Conservation (phyloP, 2,797 vertebrate species). For the Myripristis murdjan region DNA sequence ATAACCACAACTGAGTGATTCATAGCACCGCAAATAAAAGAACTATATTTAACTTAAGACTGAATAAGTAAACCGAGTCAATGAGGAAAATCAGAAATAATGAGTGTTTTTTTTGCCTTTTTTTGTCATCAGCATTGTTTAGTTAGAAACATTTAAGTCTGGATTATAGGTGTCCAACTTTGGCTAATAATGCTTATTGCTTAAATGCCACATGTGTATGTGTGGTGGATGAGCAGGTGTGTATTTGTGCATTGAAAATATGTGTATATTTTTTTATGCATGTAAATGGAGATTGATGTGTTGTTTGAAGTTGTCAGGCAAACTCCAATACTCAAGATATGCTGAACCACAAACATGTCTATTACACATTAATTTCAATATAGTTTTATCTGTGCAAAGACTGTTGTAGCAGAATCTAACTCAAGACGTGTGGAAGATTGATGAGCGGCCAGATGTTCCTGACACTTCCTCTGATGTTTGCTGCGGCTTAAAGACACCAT, state of each 20-base stretch:
- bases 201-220: conserved; percentile 5
- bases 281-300: conserved; percentile 39
- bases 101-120: neutral
- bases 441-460: conserved; percentile 77
- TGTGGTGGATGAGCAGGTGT: conserved; percentile 11
- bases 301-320: conserved; percentile 21
- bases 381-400: conserved; percentile 40
- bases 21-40: conserved; percentile 42
- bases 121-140: conserved; percentile 40
- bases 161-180: conserved; percentile 4
- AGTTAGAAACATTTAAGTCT: conserved; percentile 20
- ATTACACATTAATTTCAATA: conserved; percentile 59
- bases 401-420: conserved; percentile 58
- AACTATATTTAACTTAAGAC: conserved; percentile 1
- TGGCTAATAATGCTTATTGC: conserved; percentile 5
- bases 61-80: neutral
- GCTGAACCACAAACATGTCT: conserved; percentile 39
- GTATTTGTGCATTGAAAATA: conserved; percentile 25
- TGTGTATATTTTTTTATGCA: neutral
- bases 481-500: conserved; percentile 65
- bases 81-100: conserved; percentile 8
- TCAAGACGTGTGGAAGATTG: conserved; percentile 63
- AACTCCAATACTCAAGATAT: conserved; percentile 23
- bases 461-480: conserved; percentile 70
- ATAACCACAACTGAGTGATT: conserved; percentile 57